These are phyloP conservation scores for Tachuris rubrigastra DNA, from an alignment of 2,113 vertebrate genomes.

Conservation along the genomic window DNA sequence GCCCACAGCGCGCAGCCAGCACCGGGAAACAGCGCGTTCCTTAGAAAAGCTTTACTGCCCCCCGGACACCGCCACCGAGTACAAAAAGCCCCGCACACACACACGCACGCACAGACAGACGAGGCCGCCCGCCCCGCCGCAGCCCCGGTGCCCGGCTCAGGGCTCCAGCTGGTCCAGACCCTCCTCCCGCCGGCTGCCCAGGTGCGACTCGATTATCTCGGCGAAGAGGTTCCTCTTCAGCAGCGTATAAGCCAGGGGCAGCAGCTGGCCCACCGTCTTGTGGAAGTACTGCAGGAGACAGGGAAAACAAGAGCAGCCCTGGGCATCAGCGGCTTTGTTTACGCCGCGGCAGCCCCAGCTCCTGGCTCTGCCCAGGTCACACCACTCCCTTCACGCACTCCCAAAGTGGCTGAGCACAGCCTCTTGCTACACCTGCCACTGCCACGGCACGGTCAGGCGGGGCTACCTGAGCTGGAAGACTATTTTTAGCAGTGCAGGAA, in stretches of 20 bases:
- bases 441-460: background rate
- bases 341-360: rapidly evolving
- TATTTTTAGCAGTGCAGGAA: rapidly evolving
- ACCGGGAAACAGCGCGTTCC: rapidly evolving
- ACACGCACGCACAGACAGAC: too few species aligned
- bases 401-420: rapidly evolving
- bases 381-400: rapidly evolving
- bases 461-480: rapidly evolving
- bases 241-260: constrained; percentile 92
- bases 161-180: constrained; percentile 79
- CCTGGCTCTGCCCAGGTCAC: background rate
- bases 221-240: constrained; percentile 88
- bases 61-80: background rate
- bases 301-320: background rate
- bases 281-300: constrained; percentile 86
- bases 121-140: background rate
- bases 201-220: constrained; percentile 87
- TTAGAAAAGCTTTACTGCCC: constrained; percentile 3
- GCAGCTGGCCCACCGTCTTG: constrained; percentile 90
- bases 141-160: constrained; percentile 35
- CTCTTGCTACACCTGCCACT: too few species aligned
- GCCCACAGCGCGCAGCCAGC: background rate
- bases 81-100: background rate
- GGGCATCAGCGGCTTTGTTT: background rate
- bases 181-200: constrained; percentile 80